phyloP scores from a whole-genome alignment of 1,140 invertebrate species.

The Aphelinus certus region DNA sequence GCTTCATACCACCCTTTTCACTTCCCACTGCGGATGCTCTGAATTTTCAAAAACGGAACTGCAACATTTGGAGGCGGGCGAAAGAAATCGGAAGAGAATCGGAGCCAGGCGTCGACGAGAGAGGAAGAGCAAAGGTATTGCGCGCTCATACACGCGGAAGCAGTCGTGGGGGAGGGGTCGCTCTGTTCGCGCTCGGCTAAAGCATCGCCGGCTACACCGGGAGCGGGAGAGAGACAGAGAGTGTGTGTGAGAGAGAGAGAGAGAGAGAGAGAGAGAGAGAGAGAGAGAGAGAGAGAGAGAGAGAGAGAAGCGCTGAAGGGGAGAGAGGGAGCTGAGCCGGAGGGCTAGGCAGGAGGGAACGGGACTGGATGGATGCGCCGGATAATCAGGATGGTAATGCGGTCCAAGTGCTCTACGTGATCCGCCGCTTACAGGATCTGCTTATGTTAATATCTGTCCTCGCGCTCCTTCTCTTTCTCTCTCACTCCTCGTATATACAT shows the following conservation, averaged over 20 bases:
- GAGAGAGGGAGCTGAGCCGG: background rate
- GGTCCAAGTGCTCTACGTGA: constrained; percentile 51
- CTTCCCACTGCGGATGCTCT: no score
- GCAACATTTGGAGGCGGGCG: background rate
- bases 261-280: background rate
- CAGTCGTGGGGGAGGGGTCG: no score
- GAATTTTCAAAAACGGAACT: background rate
- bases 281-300: background rate
- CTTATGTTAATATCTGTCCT: constrained; percentile 56
- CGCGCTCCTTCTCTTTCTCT: constrained; percentile 22
- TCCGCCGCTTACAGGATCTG: constrained; percentile 52
- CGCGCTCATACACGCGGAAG: no score
- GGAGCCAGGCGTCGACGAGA: no score
- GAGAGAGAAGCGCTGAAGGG: background rate
- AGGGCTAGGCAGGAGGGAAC: constrained; percentile 1
- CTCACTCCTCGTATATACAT: constrained; percentile 3
- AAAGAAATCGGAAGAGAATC: background rate
- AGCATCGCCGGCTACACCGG: background rate
- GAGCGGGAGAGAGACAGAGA: background rate
- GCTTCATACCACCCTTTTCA: no score
- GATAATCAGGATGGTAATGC: constrained; percentile 57
- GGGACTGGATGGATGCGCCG: constrained; percentile 41
- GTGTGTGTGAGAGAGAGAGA: background rate
- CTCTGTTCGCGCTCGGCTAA: no score
- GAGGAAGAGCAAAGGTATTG: no score